Conservation (phyloP, 2,888 invertebrate species). For the Andrena minutula region DNA sequence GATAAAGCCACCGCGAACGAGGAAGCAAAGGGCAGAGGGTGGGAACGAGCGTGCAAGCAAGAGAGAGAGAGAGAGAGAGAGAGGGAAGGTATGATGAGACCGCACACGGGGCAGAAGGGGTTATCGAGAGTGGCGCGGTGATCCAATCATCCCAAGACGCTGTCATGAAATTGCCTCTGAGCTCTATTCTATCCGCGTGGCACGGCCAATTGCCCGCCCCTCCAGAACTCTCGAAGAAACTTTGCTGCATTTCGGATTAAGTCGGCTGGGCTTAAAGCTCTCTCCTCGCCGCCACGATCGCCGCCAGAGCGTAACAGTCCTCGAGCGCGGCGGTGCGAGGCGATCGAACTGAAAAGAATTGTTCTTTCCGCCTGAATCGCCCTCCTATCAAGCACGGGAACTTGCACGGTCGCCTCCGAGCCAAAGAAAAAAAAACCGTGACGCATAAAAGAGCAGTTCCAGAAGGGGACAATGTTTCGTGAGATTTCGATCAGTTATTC, state of each 20-base stretch:
- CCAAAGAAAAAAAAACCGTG: neutral
- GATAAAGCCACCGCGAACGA: conserved; percentile 69
- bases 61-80: conserved; percentile 10
- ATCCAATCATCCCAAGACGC: conserved; percentile 83
- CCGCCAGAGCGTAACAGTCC: conserved; percentile 66
- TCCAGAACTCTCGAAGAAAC: conserved; percentile 75
- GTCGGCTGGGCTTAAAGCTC: conserved; percentile 70
- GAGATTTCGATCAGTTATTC: conserved; percentile 55
- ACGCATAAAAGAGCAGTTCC: conserved; percentile 38
- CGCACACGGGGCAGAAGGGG: conserved; percentile 65
- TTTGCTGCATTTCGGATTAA: conserved; percentile 80
- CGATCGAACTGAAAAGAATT: conserved; percentile 70
- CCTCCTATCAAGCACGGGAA: conserved; percentile 52
- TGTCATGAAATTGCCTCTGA: conserved; percentile 82
- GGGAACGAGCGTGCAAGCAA: conserved; percentile 15
- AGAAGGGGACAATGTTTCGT: conserved; percentile 30
- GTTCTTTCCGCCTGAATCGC: conserved; percentile 61
- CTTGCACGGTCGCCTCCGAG: conserved; percentile 13
- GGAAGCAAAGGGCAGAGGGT: conserved; percentile 45
- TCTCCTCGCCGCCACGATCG: conserved; percentile 52
- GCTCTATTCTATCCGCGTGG: conserved; percentile 81
- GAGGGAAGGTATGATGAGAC: conserved; percentile 22
- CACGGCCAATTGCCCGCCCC: conserved; percentile 80
- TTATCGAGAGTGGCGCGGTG: conserved; percentile 80
- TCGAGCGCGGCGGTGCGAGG: conserved; percentile 38